phyloP scores from a whole-genome alignment of 2,888 invertebrate species.

The Noctua pronuba region DNA sequence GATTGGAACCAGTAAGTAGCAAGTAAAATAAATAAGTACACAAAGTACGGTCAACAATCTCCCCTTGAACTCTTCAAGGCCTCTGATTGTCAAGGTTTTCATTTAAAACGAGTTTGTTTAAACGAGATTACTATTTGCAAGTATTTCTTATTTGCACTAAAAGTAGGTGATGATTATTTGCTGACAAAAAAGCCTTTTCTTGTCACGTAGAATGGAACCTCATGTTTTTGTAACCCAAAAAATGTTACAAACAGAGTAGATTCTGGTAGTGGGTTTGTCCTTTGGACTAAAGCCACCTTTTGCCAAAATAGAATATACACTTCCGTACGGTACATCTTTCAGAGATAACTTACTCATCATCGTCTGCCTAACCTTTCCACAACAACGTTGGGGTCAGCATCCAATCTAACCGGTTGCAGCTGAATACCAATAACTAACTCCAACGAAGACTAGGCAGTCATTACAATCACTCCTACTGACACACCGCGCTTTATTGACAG shows the following conservation, averaged over 20 bases:
- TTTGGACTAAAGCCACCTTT: background rate
- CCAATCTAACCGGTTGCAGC: background rate
- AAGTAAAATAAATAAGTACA: conserved; percentile 15
- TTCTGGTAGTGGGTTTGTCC: background rate
- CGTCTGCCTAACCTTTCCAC: background rate
- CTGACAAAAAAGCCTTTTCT: background rate
- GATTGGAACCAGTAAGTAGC: conserved; percentile 7
- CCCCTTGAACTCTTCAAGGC: conserved; percentile 54
- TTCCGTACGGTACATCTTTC: background rate
- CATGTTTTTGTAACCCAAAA: conserved; percentile 3
- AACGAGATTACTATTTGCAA: conserved; percentile 39
- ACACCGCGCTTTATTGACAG: too few relatives aligned
- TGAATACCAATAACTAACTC: background rate
- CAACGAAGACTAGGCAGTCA: background rate
- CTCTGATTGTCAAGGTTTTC: conserved; percentile 43
- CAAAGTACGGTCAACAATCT: conserved; percentile 20
- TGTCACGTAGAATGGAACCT: background rate
- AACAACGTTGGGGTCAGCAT: background rate
- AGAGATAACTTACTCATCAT: background rate
- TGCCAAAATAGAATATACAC: background rate
- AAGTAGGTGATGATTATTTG: conserved; percentile 25
- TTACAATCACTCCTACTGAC: background rate
- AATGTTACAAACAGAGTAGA: background rate
- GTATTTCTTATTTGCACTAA: conserved; percentile 31
- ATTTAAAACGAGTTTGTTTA: conserved; percentile 47